These are phyloP conservation scores for Drosophila tani DNA, from an alignment of 1,140 invertebrate species.

Conservation along the genomic window DNA sequence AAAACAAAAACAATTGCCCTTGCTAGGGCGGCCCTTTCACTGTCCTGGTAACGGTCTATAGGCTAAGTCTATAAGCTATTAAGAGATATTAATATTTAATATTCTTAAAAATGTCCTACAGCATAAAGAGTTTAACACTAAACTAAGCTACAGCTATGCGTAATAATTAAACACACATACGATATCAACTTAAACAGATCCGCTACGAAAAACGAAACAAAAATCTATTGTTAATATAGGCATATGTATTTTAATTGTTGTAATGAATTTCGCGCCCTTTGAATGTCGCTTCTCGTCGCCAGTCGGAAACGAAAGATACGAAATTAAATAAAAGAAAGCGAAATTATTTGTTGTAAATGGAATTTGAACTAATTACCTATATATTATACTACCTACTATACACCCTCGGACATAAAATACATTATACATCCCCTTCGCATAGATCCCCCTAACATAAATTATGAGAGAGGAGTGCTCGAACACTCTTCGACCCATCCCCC, in stretches of 20 bases:
- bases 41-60: constrained; percentile 18
- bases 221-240: constrained; percentile 56
- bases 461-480: constrained; percentile 14
- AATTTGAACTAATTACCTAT: constrained; percentile 70
- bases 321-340: constrained; percentile 39
- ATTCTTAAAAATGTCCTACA: constrained; percentile 78
- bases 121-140: constrained; percentile 75
- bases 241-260: constrained; percentile 61
- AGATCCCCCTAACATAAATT: constrained; percentile 47
- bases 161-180: constrained; percentile 39
- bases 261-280: constrained; percentile 56
- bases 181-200: constrained; percentile 42
- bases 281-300: constrained; percentile 9
- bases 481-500: constrained; percentile 22
- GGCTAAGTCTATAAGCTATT: constrained; percentile 35
- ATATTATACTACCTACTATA: constrained; percentile 46
- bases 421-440: constrained; percentile 49
- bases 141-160: constrained; percentile 49
- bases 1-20: constrained; percentile 15
- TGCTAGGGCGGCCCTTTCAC: constrained; percentile 23
- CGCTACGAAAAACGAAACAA: constrained; percentile 42
- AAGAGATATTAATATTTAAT: constrained; percentile 84
- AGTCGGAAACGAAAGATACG: constrained; percentile 12
- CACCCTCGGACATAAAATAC: constrained; percentile 42
- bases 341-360: constrained; percentile 77